phyloP scores from a whole-genome alignment of 2,113 vertebrate genomes.

The Phalacrocorax brasilianus region DNA sequence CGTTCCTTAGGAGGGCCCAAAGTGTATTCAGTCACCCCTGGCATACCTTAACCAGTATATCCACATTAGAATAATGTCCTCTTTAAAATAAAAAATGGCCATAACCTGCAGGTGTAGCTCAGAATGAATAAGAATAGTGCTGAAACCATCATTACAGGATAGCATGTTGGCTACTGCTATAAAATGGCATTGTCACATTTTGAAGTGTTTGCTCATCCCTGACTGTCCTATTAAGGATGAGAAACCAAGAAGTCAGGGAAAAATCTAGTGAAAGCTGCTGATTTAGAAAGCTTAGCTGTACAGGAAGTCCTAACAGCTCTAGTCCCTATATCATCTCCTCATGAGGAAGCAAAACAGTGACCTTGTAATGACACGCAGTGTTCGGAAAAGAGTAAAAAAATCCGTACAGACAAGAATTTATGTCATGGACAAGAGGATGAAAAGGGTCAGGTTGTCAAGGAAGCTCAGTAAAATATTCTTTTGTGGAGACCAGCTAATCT shows the following conservation, averaged over 20 bases:
- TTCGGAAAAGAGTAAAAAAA: background rate
- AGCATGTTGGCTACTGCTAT: background rate
- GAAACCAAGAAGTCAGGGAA: background rate
- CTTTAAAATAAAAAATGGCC: background rate
- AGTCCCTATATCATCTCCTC: background rate
- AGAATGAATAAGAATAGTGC: background rate
- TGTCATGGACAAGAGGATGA: background rate
- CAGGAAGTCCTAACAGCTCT: background rate
- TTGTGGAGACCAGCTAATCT: background rate
- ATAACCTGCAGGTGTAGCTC: background rate
- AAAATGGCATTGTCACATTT: background rate
- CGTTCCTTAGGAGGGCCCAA: background rate
- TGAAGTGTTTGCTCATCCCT: background rate
- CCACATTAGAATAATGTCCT: background rate
- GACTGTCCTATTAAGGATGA: background rate
- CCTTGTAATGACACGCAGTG: background rate
- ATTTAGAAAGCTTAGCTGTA: background rate
- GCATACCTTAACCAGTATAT: background rate
- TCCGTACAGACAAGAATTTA: background rate
- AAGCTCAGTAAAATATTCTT: background rate
- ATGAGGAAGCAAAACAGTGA: background rate
- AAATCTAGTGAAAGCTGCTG: background rate
- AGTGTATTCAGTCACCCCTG: background rate
- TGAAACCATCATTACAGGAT: background rate
- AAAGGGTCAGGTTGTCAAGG: background rate